Base-by-base conservation (phyloP, 2,888 invertebrate species). In the Gasteruption jaculator region DNA sequence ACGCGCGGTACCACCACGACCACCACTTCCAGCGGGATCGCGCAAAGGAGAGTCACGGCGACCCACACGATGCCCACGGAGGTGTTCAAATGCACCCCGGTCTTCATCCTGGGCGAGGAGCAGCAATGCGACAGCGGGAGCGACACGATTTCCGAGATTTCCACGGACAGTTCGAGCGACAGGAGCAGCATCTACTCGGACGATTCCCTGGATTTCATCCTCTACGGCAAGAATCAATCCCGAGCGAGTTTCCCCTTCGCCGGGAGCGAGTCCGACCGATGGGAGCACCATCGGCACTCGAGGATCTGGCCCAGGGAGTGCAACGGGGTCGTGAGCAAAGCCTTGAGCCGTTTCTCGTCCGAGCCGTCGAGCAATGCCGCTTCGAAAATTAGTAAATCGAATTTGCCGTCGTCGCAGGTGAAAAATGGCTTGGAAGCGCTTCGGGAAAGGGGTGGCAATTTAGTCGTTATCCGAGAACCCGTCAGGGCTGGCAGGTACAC, bases 141-240 rank as follows among this genome's bases (percentile, higher is more conserved):
- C 46, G 74, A 74, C 49, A 71, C 73, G 2, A 68, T 74, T 4
- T 73, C 73, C 15, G 75, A 75, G 52, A 73, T 74, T 53, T 74
- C 74, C 10, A 71, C 74, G n/a, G 74, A 75, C 51, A 74, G 74
- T 18, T 71, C 73, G 36, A 73, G 74, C 52, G 75, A 75, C 49
- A 67, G 75, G 4, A 74, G 74, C 38, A 73, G 73, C 52, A 74
- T 74, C 38, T 74, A 74, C 38, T 74, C 74, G 15, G 75, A 75
- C 49, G 75, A 74, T 40, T 71, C 73, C 3, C 53, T 73, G 14
- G 73, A 74, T 41, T 71, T 72, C 43, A 71, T 68, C n/a, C 52
- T 71, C 8, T 70, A 70, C 41, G 65, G 70, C 0, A 70, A 71
- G 42, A 65, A 54, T 8, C 66, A 71, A 25, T 60, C 63, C 1